Conservation (phyloP, 2,113 vertebrate genomes). For the Lophius piscatorius region DNA sequence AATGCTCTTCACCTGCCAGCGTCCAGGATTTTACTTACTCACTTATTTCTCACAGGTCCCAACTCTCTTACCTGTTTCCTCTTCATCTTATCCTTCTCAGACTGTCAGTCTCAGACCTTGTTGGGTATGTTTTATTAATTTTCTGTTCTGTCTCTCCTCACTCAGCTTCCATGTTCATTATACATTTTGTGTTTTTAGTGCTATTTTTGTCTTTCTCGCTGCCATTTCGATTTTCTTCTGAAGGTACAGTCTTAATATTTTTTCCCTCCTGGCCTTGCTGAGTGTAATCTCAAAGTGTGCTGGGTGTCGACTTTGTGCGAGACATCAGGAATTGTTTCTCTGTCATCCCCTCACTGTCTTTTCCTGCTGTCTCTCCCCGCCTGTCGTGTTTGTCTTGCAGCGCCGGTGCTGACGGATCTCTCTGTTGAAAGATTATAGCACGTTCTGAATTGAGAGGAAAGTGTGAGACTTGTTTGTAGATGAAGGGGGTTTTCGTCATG, state of each 20-base stretch:
- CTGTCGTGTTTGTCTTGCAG: slow-evolving; percentile 50
- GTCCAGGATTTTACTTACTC: slow-evolving; percentile 59
- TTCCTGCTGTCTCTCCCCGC: slow-evolving; percentile 6
- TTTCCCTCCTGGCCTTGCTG: slow-evolving; percentile 9
- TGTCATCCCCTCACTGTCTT: slow-evolving; percentile 28
- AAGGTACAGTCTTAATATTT: slow-evolving; percentile 18
- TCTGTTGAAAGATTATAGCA: slow-evolving; percentile 48
- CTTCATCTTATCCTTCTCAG: slow-evolving; percentile 36
- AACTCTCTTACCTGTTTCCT: slow-evolving; percentile 34
- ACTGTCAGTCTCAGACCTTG: slow-evolving; percentile 41
- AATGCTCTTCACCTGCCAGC: slow-evolving; percentile 50
- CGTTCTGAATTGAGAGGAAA: slow-evolving; percentile 30
- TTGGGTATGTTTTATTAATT: slow-evolving; percentile 42
- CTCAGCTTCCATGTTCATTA: slow-evolving; percentile 18
- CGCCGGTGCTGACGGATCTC: slow-evolving; percentile 29
- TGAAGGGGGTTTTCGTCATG: slow-evolving; percentile 31
- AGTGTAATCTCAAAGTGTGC: slow-evolving; percentile 29
- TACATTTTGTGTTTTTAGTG: slow-evolving; percentile 26
- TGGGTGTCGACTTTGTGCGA: slow-evolving; percentile 12
- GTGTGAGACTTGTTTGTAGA: slow-evolving; percentile 39
- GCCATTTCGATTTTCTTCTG: slow-evolving; percentile 19
- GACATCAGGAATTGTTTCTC: slow-evolving; percentile 36
- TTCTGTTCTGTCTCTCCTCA: slow-evolving; percentile 10
- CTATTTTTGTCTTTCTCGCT: slow-evolving; percentile 35
- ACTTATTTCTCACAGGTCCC: slow-evolving; percentile 42